Base-by-base conservation (phyloP, 2,797 vertebrate species). In the Rhyacichthys aspro region DNA sequence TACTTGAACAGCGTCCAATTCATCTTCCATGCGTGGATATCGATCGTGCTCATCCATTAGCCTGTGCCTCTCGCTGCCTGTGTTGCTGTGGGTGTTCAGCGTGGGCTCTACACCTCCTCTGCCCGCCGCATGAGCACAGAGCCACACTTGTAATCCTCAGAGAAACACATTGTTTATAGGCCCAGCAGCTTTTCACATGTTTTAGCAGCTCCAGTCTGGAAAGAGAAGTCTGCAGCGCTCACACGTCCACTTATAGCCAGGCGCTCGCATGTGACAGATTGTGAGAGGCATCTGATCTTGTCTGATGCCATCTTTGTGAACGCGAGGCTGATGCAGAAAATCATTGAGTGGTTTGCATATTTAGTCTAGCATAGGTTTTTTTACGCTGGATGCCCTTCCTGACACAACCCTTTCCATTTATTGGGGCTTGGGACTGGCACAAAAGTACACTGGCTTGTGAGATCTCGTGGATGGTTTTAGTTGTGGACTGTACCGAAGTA, bases 221-320 rank as follows among this genome's bases (percentile, higher is more conserved):
- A 63, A 37, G 23, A 62, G 54, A 19, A 47, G 7, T 65, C 64
- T 66, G 67, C 3, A n/a, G 81, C 49, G 70, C 48, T 88, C 79
- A 80, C 86, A 82, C 72, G 70, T 85, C 67, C 46, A 7, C 54
- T 83, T 86, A 67, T 63, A 70, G 74, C 76, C 77, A 67, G 23
- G 55, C 43, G 52, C 43, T 8, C 38, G 48, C 66, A 43, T 48
- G 59, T 76, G 74, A 82, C 81, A 79, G 76, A 72, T 63, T 83
- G 74, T 54, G 43, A 23, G 41, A 60, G 45, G 63, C 58, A 33
- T 57, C 54, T 5, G 1, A n/a, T 64, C 12, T 55, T 33, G 15
- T 37, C 58, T 54, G 10, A 6, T 42, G 16, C 23, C 15, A n/a
- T 63, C n/a, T n/a, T n/a, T n/a, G n/a, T n/a, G n/a, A n/a, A n/a